Base-by-base conservation (phyloP, 2,797 vertebrate genomes). In the Aselliscus stoliczkanus region DNA sequence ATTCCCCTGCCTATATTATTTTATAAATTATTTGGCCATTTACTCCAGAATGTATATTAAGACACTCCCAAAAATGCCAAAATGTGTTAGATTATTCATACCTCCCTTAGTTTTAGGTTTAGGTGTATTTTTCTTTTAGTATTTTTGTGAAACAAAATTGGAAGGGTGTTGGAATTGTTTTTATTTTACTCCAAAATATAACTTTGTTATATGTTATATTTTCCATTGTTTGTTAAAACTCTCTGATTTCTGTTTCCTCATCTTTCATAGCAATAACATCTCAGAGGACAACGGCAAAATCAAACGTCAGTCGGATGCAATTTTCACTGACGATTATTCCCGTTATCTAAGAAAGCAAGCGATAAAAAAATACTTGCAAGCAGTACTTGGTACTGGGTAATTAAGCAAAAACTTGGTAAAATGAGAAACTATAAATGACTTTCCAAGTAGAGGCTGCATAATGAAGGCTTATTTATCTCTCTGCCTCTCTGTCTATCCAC, bases 281-380 rank as follows among this genome's bases (percentile, higher is more conserved):
- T 98, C 99, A 97, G 99, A 99, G 20, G 99, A 99, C 94, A 97
- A 98, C 93, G 86, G 65, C 88, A 99, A 99, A 44, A 98, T 99
- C 94, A 99, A 99, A 97, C 99, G 99, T 52, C 99, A 99, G 97
- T 99, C 99, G 47, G 99, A 99, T 4, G n/a, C n/a, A 99, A 8
- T 9, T 97, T 99, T 99, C 94, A 99, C 99, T 29, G 99, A 99
- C 98, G 98, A 99, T 99, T 98, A 99, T 99, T 86, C 99, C 99
- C 96, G 99, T 99, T 96, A n/a, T n/a, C n/a, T n/a, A n/a, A n/a
- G 98, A 99, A 95, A 99, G 98, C 99, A 99, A 98, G 99, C 99
- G 99, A 99, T 99, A 94, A 99, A 99, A 98, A 99, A 99, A 97
- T 99, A 99, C 96, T 98, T 99, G 97, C 96, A 99, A 99, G n/a